These are phyloP conservation scores for Melinaea menophilus DNA, from an alignment of 2,888 invertebrate species.

Conservation along the genomic window DNA sequence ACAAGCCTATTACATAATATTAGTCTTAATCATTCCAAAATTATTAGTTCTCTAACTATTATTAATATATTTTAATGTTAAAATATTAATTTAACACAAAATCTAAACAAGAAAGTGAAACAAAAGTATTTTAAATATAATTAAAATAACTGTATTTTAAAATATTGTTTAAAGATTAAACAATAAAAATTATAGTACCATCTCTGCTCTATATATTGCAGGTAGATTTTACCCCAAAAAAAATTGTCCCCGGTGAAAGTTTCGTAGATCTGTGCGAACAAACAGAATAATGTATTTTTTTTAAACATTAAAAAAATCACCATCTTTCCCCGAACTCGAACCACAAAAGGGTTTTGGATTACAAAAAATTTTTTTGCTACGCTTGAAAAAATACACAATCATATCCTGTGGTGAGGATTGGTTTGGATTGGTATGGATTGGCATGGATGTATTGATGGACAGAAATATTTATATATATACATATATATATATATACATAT, in stretches of 20 bases:
- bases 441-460: background rate
- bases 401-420: slow-evolving; percentile 31
- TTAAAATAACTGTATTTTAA: background rate
- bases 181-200: slow-evolving; percentile 15
- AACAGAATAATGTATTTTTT: slow-evolving; percentile 56
- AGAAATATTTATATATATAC: too few relatives aligned
- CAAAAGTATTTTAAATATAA: too few relatives aligned
- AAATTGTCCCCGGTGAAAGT: slow-evolving; percentile 59
- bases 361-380: slow-evolving; percentile 53
- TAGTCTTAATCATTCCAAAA: too few relatives aligned
- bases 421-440: slow-evolving; percentile 9
- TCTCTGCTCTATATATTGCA: slow-evolving; percentile 47
- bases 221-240: slow-evolving; percentile 43
- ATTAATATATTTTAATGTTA: too few relatives aligned
- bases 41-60: too few relatives aligned
- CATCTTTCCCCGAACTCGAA: slow-evolving; percentile 55
- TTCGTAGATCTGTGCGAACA: slow-evolving; percentile 55
- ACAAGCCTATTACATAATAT: too few relatives aligned
- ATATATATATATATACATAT: too few relatives aligned
- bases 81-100: too few relatives aligned
- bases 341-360: slow-evolving; percentile 73
- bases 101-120: too few relatives aligned
- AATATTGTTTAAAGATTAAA: slow-evolving; percentile 8
- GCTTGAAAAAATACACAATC: slow-evolving; percentile 30
- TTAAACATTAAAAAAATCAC: slow-evolving; percentile 50